These are phyloP conservation scores for Brachypalpus laphriformis DNA, from an alignment of 2,888 invertebrate genomes.

Conservation along the genomic window DNA sequence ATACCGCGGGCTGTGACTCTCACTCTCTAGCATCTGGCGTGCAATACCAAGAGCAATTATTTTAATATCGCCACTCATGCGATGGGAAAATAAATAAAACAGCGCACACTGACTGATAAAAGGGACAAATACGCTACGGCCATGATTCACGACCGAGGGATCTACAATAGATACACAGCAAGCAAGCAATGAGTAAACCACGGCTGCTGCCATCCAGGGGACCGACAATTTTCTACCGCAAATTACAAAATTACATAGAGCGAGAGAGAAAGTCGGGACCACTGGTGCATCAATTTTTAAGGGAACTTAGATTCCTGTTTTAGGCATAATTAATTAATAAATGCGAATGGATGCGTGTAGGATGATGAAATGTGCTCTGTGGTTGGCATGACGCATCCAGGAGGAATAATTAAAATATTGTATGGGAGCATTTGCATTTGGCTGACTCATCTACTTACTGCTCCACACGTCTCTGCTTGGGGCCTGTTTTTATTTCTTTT, in stretches of 20 bases:
- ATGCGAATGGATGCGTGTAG: slow-evolving; percentile 32
- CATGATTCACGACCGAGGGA: slow-evolving; percentile 30
- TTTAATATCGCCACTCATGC: slow-evolving; percentile 67
- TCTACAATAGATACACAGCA: not conserved
- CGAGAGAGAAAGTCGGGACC: slow-evolving; percentile 29
- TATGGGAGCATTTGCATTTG: slow-evolving; percentile 56
- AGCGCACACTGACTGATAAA: slow-evolving; percentile 37
- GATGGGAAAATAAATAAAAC: slow-evolving; percentile 66
- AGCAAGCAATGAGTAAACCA: slow-evolving; percentile 31
- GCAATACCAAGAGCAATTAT: slow-evolving; percentile 64
- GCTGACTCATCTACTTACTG: slow-evolving; percentile 57
- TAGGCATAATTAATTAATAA: slow-evolving; percentile 72
- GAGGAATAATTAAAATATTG: slow-evolving; percentile 45
- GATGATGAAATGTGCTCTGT: slow-evolving; percentile 44
- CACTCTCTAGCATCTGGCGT: slow-evolving; percentile 63
- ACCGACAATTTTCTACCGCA: slow-evolving; percentile 44
- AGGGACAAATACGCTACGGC: slow-evolving; percentile 42
- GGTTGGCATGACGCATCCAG: slow-evolving; percentile 66
- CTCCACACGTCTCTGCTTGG: slow-evolving; percentile 49
- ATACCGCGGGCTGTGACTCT: slow-evolving; percentile 50
- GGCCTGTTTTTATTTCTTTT: slow-evolving; percentile 50
- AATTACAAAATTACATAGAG: slow-evolving; percentile 41
- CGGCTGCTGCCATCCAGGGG: slow-evolving; percentile 50
- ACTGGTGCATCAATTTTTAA: slow-evolving; percentile 58
- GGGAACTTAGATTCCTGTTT: slow-evolving; percentile 69